phyloP scores from a whole-genome alignment of 2,113 vertebrate species.

The Vombatus ursinus region DNA sequence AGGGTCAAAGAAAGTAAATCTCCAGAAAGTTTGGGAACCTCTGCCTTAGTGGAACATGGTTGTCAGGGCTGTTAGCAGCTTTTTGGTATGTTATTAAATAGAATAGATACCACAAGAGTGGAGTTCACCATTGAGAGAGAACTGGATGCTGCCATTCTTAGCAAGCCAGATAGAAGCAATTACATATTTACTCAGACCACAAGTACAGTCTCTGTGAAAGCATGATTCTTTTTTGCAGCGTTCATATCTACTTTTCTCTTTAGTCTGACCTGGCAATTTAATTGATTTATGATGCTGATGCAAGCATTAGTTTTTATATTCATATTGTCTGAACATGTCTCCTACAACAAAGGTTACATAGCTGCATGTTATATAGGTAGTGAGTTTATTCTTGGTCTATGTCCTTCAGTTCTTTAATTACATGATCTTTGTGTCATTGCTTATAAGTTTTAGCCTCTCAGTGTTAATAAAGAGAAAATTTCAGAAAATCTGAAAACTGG shows the following conservation, averaged over 20 bases:
- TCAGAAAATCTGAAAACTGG: slow-evolving; percentile 92
- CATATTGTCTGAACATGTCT: slow-evolving; percentile 88
- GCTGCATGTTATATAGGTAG: slow-evolving; percentile 90
- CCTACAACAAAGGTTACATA: slow-evolving; percentile 89
- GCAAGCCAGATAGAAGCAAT: slow-evolving; percentile 93
- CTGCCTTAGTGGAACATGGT: slow-evolving; percentile 92
- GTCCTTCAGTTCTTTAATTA: slow-evolving; percentile 96
- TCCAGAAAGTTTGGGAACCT: no score
- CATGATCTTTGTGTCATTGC: slow-evolving; percentile 95
- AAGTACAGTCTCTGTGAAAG: slow-evolving; percentile 88
- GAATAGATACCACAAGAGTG: slow-evolving; percentile 95
- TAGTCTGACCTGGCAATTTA: slow-evolving; percentile 98
- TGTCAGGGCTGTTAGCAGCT: slow-evolving; percentile 90
- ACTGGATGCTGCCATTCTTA: slow-evolving; percentile 97
- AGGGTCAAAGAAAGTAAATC: no score
- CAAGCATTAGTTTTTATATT: slow-evolving; percentile 91
- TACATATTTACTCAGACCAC: slow-evolving; percentile 90
- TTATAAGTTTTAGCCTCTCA: slow-evolving; percentile 93
- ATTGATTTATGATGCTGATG: slow-evolving; percentile 95
- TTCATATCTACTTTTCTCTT: slow-evolving; percentile 93
- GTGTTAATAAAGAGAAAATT: slow-evolving; percentile 89
- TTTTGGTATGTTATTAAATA: slow-evolving; percentile 97
- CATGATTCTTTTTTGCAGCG: slow-evolving; percentile 87
- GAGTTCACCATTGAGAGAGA: slow-evolving; percentile 99
- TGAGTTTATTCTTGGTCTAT: slow-evolving; percentile 91